Base-by-base conservation (phyloP, 2,113 vertebrate genomes). In the Stegastes partitus region DNA sequence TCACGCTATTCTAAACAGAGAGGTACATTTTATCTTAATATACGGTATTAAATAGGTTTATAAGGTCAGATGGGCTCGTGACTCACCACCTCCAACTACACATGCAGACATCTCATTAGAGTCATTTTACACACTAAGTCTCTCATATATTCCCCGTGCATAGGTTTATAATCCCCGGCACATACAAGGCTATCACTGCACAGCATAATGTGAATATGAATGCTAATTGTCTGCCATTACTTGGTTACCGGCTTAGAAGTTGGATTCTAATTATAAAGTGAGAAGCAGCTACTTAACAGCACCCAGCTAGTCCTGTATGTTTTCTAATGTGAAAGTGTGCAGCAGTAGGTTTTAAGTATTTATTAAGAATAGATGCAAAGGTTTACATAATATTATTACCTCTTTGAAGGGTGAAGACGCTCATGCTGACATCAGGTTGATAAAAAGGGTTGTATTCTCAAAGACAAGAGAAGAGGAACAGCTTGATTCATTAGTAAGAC, bases 91-190 rank as follows among this genome's bases (percentile, higher is more conserved):
- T n/a, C 3, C n/a, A 55, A 3, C 44, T 42, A n/a, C 45, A 6
- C 8, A 50, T 56, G 28, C 57, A 34, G 21, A 51, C 55, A 21
- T 11, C 25, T 51, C 25, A 39, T 34, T 80, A 59, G 0, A 49
- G 62, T 18, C 51, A 31, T 21, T 45, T 1, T 12, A 55, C 39
- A 31, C 28, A 0, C 61, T 53, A 10, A 22, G 2, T 47, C 12
- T 47, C 45, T 53, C 15, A 50, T 7, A 39, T 4, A 16, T 34
- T 15, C 12, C 26, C 11, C 1, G 18, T 28, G 12, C 39, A 49
- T 11, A 42, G 14, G 12, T 51, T 74, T 59, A 47, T 34, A 55
- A 66, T 5, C 69, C 74, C 28, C n/a, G 11, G 11, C 21, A 51
- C 23, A 58, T 3, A 18, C 2, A 39, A 22, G 18, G 14, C 6